Evolutionary conservation across 2,113 vertebrate genomes (phyloP), one percentile per base, ranked within the genome.

Genomic region (Hemicordylus capensis): DNA sequence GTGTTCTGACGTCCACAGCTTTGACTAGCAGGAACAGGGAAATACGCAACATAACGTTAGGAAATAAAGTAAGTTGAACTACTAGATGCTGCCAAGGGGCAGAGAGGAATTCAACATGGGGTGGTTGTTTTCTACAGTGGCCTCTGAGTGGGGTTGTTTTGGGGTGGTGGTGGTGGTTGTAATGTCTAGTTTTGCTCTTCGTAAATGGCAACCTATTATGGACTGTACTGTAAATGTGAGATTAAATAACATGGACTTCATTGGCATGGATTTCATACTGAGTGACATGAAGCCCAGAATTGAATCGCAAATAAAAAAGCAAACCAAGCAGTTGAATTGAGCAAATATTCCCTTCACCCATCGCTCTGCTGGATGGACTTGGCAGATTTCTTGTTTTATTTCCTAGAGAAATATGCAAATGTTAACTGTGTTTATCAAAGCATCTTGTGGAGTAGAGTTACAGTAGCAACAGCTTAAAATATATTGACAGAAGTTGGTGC

Each of bases 381-480:
- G 39, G 51, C 42, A 85, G 44, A 82, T 67, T 24, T 39, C 12
- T 76, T 80, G 28, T 28, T 78, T 28, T 46, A 46, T 19, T 84
- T 84, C 56, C 34, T 70, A 80, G 44, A 39, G 34, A 90, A 89
- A 91, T 31, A 89, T 4, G 22, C 24, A 86, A 85, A 73, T 86
- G 12, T 80, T 46, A 84, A 91, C 44, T 19, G 44, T 2, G 3
- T n/a, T 12, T 39, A 81, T 61, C 46, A 39, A 81, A 69, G 42
- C 67, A 48, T 20, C 51, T 1, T 28, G 19, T 1, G 4, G 17
- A 22, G 80, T 64, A 81, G 61, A 87, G 37, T 72, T 81, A 42
- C 56, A 76, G n/a, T 0, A 54, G n/a, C n/a, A 80, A 24, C 20
- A 76, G 46, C 66, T 64, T 37, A 66, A 9, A 66, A 26, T n/a